Conservation (phyloP, 2,797 vertebrate species). For the Champsocephalus esox region DNA sequence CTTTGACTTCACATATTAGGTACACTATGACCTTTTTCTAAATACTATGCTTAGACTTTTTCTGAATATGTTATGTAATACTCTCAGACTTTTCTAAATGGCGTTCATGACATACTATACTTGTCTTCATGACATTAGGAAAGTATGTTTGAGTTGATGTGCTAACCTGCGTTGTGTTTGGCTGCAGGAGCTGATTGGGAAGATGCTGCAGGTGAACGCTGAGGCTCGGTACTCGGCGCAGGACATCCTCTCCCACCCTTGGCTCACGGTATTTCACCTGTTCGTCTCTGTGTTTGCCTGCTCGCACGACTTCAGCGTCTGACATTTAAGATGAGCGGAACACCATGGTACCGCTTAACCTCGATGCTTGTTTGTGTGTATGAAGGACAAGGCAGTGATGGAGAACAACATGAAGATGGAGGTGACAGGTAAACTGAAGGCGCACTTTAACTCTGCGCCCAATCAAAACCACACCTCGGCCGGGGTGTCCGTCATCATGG, state of each 20-base stretch:
- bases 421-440: constrained; percentile 97
- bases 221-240: constrained; percentile 93
- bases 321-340: not conserved
- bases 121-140: too few species aligned
- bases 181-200: constrained; percentile 92
- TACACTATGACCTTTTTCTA: too few species aligned
- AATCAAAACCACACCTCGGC: constrained; percentile 91
- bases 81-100: too few species aligned
- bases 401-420: constrained; percentile 96
- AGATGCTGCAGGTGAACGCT: constrained; percentile 94
- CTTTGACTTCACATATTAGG: too few species aligned
- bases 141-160: not conserved
- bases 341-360: not conserved
- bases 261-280: constrained; percentile 90
- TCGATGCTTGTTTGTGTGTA: constrained; percentile 18
- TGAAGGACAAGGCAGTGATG: constrained; percentile 89
- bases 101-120: too few species aligned
- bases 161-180: constrained; percentile 18
- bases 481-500: constrained; percentile 96
- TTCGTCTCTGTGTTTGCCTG: constrained; percentile 24
- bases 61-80: too few species aligned
- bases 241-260: constrained; percentile 93
- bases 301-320: not conserved
- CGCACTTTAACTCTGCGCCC: constrained; percentile 92
- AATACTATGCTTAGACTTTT: too few species aligned